A percentile compares a stretch with the other conserved stretches of the same genome.
Evolutionary conservation across 2,888 invertebrate species (phyloP).

Genomic region (Anodontia alba): DNA sequence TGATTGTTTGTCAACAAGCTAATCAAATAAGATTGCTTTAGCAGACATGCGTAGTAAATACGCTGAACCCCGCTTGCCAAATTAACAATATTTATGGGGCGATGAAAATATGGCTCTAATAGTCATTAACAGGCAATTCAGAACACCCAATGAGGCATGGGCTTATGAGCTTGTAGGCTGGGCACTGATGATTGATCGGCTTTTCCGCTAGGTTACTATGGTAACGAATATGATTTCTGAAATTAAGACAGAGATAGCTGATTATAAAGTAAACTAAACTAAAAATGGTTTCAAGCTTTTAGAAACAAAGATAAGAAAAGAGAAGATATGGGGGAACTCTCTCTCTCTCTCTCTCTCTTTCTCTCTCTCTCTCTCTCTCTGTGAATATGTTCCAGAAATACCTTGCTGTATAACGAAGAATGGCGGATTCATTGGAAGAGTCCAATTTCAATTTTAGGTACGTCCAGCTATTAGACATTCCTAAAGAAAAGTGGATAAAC

Average conservation of each 20-base stretch:
- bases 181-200: conserved; percentile 14
- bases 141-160: conserved; percentile 19
- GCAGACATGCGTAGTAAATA: conserved; percentile 16
- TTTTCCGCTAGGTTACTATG: conserved; percentile 7
- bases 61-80: conserved; percentile 8
- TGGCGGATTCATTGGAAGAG: no score
- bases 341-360: no score
- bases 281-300: no score
- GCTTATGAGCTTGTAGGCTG: conserved; percentile 6
- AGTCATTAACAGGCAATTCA: conserved; percentile 5
- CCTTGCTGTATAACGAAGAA: no score
- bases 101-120: conserved; percentile 4
- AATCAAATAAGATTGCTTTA: not conserved
- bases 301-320: no score
- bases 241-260: conserved; percentile 11
- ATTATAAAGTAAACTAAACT: conserved; percentile 1
- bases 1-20: conserved; percentile 47
- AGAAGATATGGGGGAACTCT: no score
- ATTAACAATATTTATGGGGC: conserved; percentile 16
- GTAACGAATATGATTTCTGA: not conserved
- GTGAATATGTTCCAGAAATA: no score
- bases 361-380: no score
- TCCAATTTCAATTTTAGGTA: no score
- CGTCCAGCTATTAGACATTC: no score
- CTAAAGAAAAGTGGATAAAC: no score